Evolutionary conservation across 1,140 invertebrate genomes (phyloP), one percentile per base, ranked within the genome.

Genomic region (Apis florea): DNA sequence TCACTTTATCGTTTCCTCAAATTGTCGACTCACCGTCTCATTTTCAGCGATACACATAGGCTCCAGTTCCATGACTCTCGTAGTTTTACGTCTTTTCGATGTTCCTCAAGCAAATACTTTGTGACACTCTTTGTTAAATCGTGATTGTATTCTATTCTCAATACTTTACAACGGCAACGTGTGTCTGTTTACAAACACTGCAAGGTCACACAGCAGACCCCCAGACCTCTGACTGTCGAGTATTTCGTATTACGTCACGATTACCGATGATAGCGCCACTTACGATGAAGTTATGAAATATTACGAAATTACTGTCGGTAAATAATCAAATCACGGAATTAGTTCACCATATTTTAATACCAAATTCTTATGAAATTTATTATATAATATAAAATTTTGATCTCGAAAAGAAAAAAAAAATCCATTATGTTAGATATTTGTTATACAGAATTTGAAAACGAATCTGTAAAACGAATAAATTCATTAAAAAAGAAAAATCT

Each of bases 111-210:
- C 49, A 67, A 73, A 79, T 31, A 24, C 40, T 68, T 67, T 71
- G 53, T 66, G 61, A 69, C 66, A 66, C 84, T 64, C 58, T 63
- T 83, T 49, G 56, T 77, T 74, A 70, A 2, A 69, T 73, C 73
- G 67, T 31, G 76, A 86, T 85, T 77, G 61, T 63, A 70, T 75
- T 64, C 73, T 83, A 54, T 77, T 69, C 71, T 85, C 78, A 67
- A 86, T 59, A 87, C 72, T 86, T 79, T 76, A 63, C 63, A 84
- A 87, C 80, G 82, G 85, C 92, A 93, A 92, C 92, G 92, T 93
- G 92, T 92, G 90, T 92, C 91, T 93, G 92, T 93, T 93, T 93
- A 93, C 92, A 93, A 93, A 93, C 92, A 93, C 91, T 90, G 90
- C 92, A 93, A 93, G 92, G 92, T 93, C 92, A 93, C 88, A 89